Conservation (phyloP, 2,797 vertebrate genomes). For the Nannoperca australis region DNA sequence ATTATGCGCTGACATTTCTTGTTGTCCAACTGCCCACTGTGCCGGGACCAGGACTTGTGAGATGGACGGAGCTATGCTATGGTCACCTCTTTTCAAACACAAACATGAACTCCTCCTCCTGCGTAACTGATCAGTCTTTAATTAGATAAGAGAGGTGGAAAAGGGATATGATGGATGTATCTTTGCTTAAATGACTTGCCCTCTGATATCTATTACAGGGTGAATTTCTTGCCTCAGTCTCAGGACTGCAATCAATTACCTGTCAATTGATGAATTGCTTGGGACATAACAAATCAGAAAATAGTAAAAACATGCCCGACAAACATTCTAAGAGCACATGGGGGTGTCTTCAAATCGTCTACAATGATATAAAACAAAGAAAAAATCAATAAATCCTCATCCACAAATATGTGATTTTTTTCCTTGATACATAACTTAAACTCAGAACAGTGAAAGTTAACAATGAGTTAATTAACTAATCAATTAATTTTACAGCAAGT, state of each 20-base stretch:
- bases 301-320: not conserved
- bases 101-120: conserved; percentile 37
- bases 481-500: no score
- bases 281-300: not conserved
- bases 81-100: conserved; percentile 41
- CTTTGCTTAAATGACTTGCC: conserved; percentile 16
- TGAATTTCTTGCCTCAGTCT: not conserved
- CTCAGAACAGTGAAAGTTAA: not conserved
- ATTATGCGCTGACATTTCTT: conserved; percentile 78
- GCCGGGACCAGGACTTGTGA: conserved; percentile 31
- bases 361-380: not conserved
- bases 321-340: not conserved
- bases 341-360: not conserved
- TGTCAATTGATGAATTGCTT: not conserved
- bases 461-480: not conserved
- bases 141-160: conserved; percentile 32
- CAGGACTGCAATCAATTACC: not conserved
- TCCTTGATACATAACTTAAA: not conserved
- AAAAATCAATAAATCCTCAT: not conserved
- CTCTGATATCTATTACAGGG: conserved; percentile 24
- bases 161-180: conserved; percentile 25
- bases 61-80: conserved; percentile 53
- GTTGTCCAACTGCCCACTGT: conserved; percentile 59
- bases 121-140: conserved; percentile 49
- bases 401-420: not conserved